Conservation (phyloP, 2,113 vertebrate species). For the Varanus salvator region DNA sequence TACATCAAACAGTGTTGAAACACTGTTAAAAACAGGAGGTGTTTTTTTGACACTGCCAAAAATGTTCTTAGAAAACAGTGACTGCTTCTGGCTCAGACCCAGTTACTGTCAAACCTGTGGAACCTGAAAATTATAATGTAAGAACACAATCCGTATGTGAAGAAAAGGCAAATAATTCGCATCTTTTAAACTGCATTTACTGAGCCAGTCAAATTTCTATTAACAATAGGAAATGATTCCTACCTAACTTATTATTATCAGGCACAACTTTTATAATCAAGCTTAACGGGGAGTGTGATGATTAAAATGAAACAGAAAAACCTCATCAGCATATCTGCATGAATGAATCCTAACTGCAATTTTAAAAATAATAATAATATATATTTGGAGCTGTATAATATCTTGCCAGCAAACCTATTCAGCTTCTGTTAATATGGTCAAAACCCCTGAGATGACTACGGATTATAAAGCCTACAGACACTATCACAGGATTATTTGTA, state of each 20-base stretch:
- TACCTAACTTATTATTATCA: constrained; percentile 54
- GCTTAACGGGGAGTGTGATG: constrained; percentile 52
- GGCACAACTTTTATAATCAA: constrained; percentile 62
- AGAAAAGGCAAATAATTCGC: constrained; percentile 56
- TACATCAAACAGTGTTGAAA: not conserved
- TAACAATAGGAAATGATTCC: constrained; percentile 53
- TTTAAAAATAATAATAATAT: constrained; percentile 20
- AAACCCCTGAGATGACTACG: constrained; percentile 14
- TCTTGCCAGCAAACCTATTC: constrained; percentile 44
- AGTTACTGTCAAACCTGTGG: not conserved
- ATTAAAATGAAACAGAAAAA: constrained; percentile 59
- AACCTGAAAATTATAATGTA: constrained; percentile 1
- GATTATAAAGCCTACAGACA: constrained; percentile 33
- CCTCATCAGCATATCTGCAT: constrained; percentile 54
- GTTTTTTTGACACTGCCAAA: constrained; percentile 1
- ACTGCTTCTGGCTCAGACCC: not conserved
- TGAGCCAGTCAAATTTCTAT: constrained; percentile 50
- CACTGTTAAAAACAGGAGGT: not conserved
- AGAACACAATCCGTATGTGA: constrained; percentile 1
- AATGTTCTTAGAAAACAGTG: not conserved
- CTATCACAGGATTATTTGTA: constrained; percentile 48
- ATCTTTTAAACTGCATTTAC: constrained; percentile 52
- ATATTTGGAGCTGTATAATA: constrained; percentile 35
- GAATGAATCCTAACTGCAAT: constrained; percentile 37
- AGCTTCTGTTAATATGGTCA: constrained; percentile 57